Conservation (phyloP, 2,888 invertebrate species). For the Priocnemis perturbator region DNA sequence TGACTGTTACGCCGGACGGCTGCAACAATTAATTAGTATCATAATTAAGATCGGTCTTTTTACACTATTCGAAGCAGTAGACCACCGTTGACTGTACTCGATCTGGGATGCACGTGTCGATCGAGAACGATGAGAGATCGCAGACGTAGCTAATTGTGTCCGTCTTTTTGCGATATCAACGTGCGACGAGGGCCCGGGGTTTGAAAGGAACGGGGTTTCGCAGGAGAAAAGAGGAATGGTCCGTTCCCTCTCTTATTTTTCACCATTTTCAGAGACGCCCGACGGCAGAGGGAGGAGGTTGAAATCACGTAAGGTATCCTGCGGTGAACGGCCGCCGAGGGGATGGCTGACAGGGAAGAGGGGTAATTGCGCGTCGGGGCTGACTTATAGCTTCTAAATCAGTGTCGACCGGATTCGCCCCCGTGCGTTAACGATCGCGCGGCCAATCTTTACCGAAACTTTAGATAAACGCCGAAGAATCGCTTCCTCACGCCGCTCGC, state of each 20-base stretch:
- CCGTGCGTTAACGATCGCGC: constrained; percentile 36
- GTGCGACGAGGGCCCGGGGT: too few relatives aligned
- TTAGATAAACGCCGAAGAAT: constrained; percentile 28
- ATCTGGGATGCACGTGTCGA: too few relatives aligned
- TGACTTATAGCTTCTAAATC: constrained; percentile 74
- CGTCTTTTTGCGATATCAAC: too few relatives aligned
- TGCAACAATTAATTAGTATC: too few relatives aligned
- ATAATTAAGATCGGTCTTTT: neutral
- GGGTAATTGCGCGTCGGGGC: constrained; percentile 71
- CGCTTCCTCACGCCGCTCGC: constrained; percentile 27
- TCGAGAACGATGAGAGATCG: too few relatives aligned
- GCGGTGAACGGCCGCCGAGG: constrained; percentile 43
- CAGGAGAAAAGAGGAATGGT: too few relatives aligned
- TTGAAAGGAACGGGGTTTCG: too few relatives aligned
- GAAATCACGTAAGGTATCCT: constrained; percentile 51
- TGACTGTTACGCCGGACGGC: too few relatives aligned
- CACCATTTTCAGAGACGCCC: constrained; percentile 41
- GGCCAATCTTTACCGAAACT: constrained; percentile 40
- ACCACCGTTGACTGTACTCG: too few relatives aligned
- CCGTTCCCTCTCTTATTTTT: constrained; percentile 39
- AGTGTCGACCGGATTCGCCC: constrained; percentile 60
- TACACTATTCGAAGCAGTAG: too few relatives aligned
- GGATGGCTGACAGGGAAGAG: constrained; percentile 42
- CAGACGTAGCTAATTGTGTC: too few relatives aligned
- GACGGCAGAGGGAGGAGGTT: constrained; percentile 22